Percentiles rank a stretch among this genome's conserved stretches.
Evolutionary conservation across 2,113 vertebrate genomes (phyloP).

Genomic region (Orthonyx spaldingii): DNA sequence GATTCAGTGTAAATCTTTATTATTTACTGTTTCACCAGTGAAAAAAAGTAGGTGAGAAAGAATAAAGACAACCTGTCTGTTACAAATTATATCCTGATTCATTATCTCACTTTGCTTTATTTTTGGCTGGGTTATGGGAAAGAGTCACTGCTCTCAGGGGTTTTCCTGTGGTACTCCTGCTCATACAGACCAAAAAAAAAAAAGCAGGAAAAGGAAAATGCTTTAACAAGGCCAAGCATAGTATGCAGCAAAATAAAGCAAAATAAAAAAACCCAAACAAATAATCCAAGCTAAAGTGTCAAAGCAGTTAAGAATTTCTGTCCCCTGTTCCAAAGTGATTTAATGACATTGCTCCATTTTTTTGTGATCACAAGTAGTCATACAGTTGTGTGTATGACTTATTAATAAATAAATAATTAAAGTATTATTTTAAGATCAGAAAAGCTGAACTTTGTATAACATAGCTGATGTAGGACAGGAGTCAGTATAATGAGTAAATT

Average conservation of each 20-base stretch:
- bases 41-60: neutral
- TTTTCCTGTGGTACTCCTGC: neutral
- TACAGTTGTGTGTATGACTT: neutral
- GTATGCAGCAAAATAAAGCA: neutral
- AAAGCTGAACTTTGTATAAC: neutral
- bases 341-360: neutral
- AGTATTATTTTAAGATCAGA: neutral
- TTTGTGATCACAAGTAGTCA: neutral
- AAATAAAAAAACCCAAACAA: neutral
- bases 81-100: neutral
- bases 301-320: neutral
- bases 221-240: neutral
- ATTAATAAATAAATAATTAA: too few relatives aligned
- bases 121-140: neutral
- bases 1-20: neutral
- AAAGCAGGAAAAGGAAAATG: neutral
- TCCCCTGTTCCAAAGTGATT: neutral
- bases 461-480: neutral
- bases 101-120: neutral
- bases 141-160: neutral
- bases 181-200: neutral
- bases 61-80: neutral
- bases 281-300: neutral
- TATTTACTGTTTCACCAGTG: neutral
- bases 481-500: neutral